Evolutionary conservation across 2,888 invertebrate species (phyloP).

Genomic region (Galeruca laticollis): DNA sequence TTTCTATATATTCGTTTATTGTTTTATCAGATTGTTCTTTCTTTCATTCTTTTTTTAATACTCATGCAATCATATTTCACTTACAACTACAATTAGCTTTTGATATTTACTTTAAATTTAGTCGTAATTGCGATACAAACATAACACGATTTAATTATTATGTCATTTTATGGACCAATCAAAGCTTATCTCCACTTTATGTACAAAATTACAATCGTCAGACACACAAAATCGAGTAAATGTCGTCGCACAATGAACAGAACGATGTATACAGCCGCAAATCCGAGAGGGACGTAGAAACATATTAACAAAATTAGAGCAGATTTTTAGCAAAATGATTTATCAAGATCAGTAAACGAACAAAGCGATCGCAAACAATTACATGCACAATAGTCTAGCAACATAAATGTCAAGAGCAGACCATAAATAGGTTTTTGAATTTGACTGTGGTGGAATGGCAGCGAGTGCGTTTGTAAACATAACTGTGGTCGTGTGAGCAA

Average conservation of each 20-base stretch:
- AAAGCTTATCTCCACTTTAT: not conserved
- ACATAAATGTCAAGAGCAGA: constrained; percentile 50
- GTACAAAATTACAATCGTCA: not conserved
- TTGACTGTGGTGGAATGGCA: constrained; percentile 45
- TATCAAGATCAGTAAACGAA: constrained; percentile 45
- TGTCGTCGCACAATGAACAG: constrained; percentile 7
- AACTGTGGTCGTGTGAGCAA: constrained; percentile 55
- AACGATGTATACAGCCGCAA: constrained; percentile 20
- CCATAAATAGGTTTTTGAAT: constrained; percentile 48
- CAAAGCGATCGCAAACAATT: constrained; percentile 48
- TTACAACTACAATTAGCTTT: too few species aligned
- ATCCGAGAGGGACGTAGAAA: not conserved
- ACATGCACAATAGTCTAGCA: constrained; percentile 46
- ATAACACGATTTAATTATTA: not conserved
- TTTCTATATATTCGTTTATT: too few species aligned
- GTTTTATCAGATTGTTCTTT: too few species aligned
- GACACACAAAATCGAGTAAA: not conserved
- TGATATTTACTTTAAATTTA: not conserved
- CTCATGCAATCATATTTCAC: too few species aligned
- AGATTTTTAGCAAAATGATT: constrained; percentile 35
- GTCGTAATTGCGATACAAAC: not conserved
- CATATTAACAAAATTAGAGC: constrained; percentile 29
- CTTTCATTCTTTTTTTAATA: too few species aligned
- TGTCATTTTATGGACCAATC: not conserved
- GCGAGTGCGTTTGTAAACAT: constrained; percentile 48